These are phyloP conservation scores for Melierax canorus DNA, from an alignment of 2,113 vertebrate genomes.

Conservation along the genomic window DNA sequence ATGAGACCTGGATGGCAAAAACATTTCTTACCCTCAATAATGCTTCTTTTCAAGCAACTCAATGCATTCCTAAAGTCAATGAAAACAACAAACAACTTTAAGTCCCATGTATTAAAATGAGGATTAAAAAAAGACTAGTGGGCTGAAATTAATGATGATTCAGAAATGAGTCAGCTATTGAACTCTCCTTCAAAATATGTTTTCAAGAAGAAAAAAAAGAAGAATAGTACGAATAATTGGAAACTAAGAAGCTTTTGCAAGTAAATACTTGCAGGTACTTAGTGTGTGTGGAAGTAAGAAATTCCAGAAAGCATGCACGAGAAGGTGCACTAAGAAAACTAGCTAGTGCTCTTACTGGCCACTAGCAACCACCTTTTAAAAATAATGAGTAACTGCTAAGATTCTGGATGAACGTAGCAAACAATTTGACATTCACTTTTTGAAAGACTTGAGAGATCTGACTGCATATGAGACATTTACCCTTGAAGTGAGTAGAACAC, in stretches of 20 bases:
- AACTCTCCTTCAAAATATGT: conserved; percentile 67
- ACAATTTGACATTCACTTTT: not conserved
- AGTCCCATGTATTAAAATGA: not conserved
- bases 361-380: not conserved
- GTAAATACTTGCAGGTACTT: conserved; percentile 50
- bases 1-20: not conserved
- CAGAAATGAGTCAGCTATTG: conserved; percentile 74
- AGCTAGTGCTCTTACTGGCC: not conserved
- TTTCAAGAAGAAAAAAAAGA: conserved; percentile 54
- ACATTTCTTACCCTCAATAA: not conserved
- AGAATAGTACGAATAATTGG: conserved; percentile 61
- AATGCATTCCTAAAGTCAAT: not conserved
- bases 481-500: not conserved
- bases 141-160: conserved; percentile 73
- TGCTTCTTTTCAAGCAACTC: not conserved
- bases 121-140: conserved; percentile 45
- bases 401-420: not conserved
- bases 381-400: not conserved
- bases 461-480: not conserved
- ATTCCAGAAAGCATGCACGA: not conserved
- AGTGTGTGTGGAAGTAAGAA: not conserved
- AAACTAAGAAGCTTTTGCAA: conserved; percentile 55
- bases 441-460: not conserved
- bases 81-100: conserved; percentile 34
- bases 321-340: not conserved